phyloP scores from a whole-genome alignment of 1,140 invertebrate species.

The Agrypnia vestita region DNA sequence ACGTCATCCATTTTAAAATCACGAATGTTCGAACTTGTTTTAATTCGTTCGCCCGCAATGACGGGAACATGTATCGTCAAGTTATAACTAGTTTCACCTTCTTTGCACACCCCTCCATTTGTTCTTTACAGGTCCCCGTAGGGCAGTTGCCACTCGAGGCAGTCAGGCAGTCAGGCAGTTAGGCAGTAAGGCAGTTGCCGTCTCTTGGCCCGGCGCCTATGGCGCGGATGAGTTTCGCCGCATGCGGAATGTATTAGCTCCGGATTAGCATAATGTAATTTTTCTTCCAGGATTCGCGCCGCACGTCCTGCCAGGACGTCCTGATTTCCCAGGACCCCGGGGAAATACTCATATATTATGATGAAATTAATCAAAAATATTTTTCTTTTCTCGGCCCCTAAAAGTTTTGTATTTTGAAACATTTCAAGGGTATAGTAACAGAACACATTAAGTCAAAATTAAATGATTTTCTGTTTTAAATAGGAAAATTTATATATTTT shows the following conservation, averaged over 20 bases:
- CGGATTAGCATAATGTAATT: conserved; percentile 30
- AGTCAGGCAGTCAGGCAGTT: too few species aligned
- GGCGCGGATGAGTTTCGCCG: not conserved
- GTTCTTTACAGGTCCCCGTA: conserved; percentile 27
- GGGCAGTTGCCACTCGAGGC: conserved; percentile 15
- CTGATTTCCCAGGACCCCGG: too few species aligned
- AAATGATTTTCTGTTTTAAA: too few species aligned
- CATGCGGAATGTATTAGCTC: conserved; percentile 21
- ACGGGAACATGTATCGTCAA: conserved; percentile 17
- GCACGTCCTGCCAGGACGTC: not conserved
- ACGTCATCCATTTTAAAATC: too few species aligned
- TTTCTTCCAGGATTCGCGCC: not conserved
- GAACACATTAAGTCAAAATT: too few species aligned
- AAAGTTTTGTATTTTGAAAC: too few species aligned
- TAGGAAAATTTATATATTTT: too few species aligned
- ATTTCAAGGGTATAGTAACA: too few species aligned
- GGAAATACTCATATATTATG: too few species aligned
- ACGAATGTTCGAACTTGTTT: too few species aligned
- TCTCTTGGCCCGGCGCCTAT: not conserved
- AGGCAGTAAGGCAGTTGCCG: conserved; percentile 7
- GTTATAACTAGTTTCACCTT: conserved; percentile 33
- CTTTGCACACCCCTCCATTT: conserved; percentile 9
- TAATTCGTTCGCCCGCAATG: not conserved
- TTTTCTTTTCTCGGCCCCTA: too few species aligned
- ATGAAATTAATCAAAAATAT: too few species aligned